Evolutionary conservation across 2,888 invertebrate genomes (phyloP).

Genomic region (Anoplius nigerrimus): DNA sequence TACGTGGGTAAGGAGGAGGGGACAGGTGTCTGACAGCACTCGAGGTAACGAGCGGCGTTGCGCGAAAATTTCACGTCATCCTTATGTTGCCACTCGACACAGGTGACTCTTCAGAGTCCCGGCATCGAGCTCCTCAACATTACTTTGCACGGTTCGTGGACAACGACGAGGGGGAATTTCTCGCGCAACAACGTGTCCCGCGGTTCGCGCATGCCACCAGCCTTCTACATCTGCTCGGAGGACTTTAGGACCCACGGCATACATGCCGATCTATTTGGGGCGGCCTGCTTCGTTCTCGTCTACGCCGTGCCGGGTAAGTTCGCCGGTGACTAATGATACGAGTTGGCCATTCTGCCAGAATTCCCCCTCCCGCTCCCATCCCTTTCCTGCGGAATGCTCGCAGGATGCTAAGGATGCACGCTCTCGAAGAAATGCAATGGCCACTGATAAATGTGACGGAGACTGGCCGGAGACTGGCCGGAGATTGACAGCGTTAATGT

Average conservation of each 20-base stretch:
- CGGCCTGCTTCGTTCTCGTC: constrained; percentile 84
- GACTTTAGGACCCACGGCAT: constrained; percentile 79
- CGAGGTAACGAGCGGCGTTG: no score
- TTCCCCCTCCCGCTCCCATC: no score
- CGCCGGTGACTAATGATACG: no score
- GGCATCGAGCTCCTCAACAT: constrained; percentile 52
- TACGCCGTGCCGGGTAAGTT: constrained; percentile 84
- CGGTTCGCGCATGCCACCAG: constrained; percentile 54
- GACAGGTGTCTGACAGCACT: no score
- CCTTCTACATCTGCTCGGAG: constrained; percentile 80
- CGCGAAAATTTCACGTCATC: constrained; percentile 20
- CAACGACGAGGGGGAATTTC: constrained; percentile 37
- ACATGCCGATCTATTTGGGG: constrained; percentile 80
- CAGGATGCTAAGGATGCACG: no score
- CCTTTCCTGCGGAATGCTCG: no score
- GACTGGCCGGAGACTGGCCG: no score
- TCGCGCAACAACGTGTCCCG: constrained; percentile 23
- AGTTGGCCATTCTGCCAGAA: no score
- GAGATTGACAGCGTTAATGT: no score
- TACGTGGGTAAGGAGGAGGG: no score
- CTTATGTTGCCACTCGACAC: constrained; percentile 1
- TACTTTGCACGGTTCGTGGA: constrained; percentile 46
- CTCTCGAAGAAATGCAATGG: no score
- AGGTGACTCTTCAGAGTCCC: constrained; percentile 61
- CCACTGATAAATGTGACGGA: no score